Percentiles rank a stretch among this genome's conserved stretches.
Evolutionary conservation across 2,113 vertebrate genomes (phyloP).

Genomic region (Ictidomys tridecemlineatus): DNA sequence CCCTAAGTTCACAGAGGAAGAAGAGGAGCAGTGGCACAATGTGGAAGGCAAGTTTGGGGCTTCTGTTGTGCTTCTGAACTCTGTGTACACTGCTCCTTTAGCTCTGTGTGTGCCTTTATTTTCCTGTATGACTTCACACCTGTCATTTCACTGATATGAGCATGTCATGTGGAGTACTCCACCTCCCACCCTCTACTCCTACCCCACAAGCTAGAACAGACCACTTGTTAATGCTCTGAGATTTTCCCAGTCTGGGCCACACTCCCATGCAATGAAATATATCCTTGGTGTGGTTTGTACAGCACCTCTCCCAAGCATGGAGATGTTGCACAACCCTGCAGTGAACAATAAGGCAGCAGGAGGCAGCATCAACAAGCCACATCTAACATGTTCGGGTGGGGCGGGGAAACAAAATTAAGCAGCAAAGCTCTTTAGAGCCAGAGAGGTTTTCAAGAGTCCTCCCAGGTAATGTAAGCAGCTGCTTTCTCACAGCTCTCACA

Average conservation of each 20-base stretch:
- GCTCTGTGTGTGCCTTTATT: not conserved
- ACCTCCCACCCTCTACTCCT: not conserved
- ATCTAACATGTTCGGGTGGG: not conserved
- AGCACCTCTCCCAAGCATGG: constrained; percentile 15
- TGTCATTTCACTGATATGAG: not conserved
- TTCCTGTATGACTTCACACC: not conserved
- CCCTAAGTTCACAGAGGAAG: not conserved
- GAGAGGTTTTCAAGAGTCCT: constrained; percentile 29
- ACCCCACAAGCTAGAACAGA: not conserved
- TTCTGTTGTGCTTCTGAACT: not conserved
- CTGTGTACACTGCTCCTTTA: not conserved
- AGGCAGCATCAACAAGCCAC: not conserved
- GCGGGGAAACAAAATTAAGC: constrained; percentile 66
- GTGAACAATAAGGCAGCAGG: constrained; percentile 50
- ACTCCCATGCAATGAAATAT: not conserved
- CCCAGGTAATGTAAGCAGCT: constrained; percentile 58
- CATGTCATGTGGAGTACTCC: rapidly evolving
- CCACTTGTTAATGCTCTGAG: not conserved
- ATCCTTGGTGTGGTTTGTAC: not conserved
- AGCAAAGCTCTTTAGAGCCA: constrained; percentile 49
- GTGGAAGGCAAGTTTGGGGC: not conserved
- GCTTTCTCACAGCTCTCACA: not conserved
- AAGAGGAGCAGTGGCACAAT: not conserved
- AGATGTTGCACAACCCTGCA: not conserved
- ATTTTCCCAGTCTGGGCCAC: not conserved